These are phyloP conservation scores for Toxotes lorentzi DNA, from an alignment of 2,797 vertebrate genomes.

Conservation along the genomic window DNA sequence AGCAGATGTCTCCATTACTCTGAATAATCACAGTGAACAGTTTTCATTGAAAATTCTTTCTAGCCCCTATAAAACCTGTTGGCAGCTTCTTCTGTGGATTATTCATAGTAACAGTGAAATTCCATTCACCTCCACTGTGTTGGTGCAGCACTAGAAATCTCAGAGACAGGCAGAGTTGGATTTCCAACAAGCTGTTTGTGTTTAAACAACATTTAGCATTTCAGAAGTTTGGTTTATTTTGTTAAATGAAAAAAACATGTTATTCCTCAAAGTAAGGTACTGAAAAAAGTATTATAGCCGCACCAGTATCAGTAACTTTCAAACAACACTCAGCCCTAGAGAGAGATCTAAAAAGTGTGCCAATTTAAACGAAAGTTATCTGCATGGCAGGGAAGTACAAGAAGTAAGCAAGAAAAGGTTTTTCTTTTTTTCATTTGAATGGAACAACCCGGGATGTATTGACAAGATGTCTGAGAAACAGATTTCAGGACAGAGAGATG, in stretches of 20 bases:
- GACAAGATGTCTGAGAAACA: constrained; percentile 3
- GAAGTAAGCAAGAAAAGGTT: background rate
- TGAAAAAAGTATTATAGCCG: too few species aligned
- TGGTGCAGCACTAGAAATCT: background rate
- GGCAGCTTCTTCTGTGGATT: constrained; percentile 10
- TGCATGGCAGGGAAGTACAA: background rate
- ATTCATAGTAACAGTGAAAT: background rate
- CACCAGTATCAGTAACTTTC: background rate
- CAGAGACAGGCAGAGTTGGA: background rate
- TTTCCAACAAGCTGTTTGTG: background rate
- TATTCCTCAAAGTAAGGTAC: too few species aligned
- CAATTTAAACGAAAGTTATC: background rate
- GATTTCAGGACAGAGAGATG: constrained; percentile 4
- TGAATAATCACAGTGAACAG: constrained; percentile 1
- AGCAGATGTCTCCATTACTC: constrained; percentile 13
- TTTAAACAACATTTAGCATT: constrained; percentile 1
- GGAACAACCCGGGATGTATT: background rate
- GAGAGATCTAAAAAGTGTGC: background rate
- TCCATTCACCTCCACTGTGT: background rate
- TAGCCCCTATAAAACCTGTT: constrained; percentile 4
- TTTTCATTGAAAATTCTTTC: constrained; percentile 22
- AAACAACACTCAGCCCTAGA: background rate
- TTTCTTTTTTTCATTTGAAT: background rate
- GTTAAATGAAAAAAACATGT: background rate
- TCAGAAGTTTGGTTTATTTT: background rate